Evolutionary conservation across 2,888 invertebrate species (phyloP).

Genomic region (Drosophila percnosoma): DNA sequence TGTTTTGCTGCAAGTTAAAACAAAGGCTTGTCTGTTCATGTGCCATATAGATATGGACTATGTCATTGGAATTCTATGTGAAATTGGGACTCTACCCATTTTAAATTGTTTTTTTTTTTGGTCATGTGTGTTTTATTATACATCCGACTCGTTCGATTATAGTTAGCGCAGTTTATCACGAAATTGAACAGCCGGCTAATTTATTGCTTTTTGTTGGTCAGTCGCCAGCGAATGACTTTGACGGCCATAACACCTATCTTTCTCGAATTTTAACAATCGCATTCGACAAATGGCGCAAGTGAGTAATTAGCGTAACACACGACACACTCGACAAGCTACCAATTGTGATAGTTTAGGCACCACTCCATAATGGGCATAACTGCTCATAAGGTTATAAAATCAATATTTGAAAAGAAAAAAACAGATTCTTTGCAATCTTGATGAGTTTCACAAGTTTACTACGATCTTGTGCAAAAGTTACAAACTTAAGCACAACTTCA

Average conservation of each 20-base stretch:
- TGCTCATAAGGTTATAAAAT: not conserved
- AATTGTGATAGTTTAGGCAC: not conserved
- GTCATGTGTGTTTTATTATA: conserved; percentile 31
- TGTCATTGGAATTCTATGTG: conserved; percentile 16
- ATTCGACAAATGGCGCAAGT: conserved; percentile 37
- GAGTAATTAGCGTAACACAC: conserved; percentile 22
- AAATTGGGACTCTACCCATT: not conserved
- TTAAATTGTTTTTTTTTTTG: conserved; percentile 7
- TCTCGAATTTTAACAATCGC: conserved; percentile 30
- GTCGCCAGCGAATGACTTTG: not conserved
- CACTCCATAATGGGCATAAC: not conserved
- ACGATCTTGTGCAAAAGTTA: not conserved
- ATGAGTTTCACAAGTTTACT: not conserved
- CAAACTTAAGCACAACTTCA: not conserved
- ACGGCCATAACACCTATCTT: conserved; percentile 20
- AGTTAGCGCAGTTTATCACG: conserved; percentile 31
- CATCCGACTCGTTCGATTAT: conserved; percentile 32
- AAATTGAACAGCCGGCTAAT: not conserved
- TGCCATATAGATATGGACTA: conserved; percentile 24
- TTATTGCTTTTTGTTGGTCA: not conserved
- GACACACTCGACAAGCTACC: conserved; percentile 29
- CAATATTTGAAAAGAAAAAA: not conserved
- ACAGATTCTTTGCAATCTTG: not conserved
- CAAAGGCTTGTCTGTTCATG: conserved; percentile 54
- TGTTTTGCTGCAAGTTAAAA: conserved; percentile 52